Evolutionary conservation across 2,113 vertebrate genomes (phyloP), one percentile per base, ranked within the genome.

Genomic region (Pyxicephalus adspersus): DNA sequence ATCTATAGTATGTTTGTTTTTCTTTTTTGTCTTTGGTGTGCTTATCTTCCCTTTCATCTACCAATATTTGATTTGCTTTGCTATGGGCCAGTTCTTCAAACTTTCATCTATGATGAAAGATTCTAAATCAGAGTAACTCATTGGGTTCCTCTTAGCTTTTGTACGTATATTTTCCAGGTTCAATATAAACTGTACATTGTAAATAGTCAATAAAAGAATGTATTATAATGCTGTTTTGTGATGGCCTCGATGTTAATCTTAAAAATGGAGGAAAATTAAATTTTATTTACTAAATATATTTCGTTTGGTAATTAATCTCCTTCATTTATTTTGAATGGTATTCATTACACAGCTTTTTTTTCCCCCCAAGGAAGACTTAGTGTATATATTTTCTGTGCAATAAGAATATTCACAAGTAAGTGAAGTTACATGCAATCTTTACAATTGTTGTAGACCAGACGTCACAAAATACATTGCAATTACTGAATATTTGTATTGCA

Each of bases 161-260:
- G 89, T 92, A 94, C 92, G 91, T 94, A 90, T 90, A 95, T 96
- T 96, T 94, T 95, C 85, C 90, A 90, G 86, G 87, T 93, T 90
- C 88, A 90, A 83, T 90, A 92, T 67, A 83, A 92, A 90, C 90
- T 97, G 94, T 96, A 96, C 94, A 96, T 95, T 98, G 93, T 97
- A 95, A 94, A 95, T 95, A 93, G 86, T 85, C 87, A 88, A 86
- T 89, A 90, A 77, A 80, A 91, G 90, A 88, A 83, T 95, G 91
- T 95, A 93, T 85, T 77, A 92, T 94, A 94, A 94, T 85, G 86
- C 89, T 89, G 85, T 88, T 90, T 86, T 92, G 88, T 93, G 90
- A 94, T 90, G 90, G 84, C 94, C 94, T 92, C 91, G 92, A 88
- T 91, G 90, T 90, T 92, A 91, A 92, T 90, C 93, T 29, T 88